Evolutionary conservation across 1,140 invertebrate species (phyloP).

Genomic region (Cydia pomonella): DNA sequence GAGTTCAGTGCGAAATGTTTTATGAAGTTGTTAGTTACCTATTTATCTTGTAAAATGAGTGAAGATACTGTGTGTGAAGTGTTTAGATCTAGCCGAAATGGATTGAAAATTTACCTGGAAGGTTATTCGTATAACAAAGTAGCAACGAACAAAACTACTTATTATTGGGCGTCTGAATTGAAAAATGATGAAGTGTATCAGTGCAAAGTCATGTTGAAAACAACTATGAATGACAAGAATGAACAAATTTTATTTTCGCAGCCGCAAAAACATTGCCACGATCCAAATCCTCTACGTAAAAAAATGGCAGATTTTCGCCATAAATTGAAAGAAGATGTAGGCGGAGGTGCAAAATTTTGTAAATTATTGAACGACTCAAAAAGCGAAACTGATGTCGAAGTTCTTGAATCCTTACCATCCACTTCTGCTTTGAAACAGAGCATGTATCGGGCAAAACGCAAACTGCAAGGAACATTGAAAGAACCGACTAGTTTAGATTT

Average conservation of each 20-base stretch:
- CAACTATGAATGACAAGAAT: neutral
- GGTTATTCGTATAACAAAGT: neutral
- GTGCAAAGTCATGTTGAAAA: neutral
- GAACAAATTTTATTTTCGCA: neutral
- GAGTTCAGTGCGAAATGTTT: no score
- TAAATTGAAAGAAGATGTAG: neutral
- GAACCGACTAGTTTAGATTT: neutral
- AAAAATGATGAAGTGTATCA: neutral
- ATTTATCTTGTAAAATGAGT: neutral
- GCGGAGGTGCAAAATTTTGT: neutral
- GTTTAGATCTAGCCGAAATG: neutral
- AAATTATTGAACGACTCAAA: neutral
- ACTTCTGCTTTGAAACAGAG: neutral
- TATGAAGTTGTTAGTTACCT: no score
- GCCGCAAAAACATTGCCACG: neutral
- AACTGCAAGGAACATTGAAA: neutral
- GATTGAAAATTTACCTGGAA: neutral
- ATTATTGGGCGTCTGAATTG: neutral
- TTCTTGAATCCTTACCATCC: neutral
- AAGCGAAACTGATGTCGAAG: neutral
- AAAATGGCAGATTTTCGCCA: neutral
- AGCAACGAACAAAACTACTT: neutral
- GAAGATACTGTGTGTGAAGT: neutral
- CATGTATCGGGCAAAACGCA: neutral
- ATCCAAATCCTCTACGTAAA: neutral